A percentile compares a stretch with the other conserved stretches of the same genome.
Conservation (phyloP, 2,888 invertebrate species). For the Aethes cnicana region DNA sequence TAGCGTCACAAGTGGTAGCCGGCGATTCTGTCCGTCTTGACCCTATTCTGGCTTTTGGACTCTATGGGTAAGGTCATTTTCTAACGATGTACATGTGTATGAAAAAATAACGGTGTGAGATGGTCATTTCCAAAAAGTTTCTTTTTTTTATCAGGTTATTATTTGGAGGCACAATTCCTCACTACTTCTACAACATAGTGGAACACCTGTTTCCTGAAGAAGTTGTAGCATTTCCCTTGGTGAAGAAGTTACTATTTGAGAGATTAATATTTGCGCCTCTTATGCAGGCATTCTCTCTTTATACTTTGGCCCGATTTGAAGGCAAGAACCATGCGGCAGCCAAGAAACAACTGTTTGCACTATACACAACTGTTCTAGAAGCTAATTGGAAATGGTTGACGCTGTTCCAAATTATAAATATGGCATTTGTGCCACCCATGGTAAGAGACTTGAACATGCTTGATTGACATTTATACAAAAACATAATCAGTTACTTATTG, state of each 20-base stretch:
- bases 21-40: slow-evolving; percentile 85
- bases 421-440: slow-evolving; percentile 89
- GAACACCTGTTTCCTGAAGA: slow-evolving; percentile 84
- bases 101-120: no score
- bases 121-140: no score
- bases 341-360: slow-evolving; percentile 81
- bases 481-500: no score
- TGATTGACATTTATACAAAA: no score
- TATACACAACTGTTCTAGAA: slow-evolving; percentile 85
- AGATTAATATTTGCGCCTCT: slow-evolving; percentile 87
- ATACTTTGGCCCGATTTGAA: slow-evolving; percentile 88
- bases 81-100: no score
- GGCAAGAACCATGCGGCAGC: slow-evolving; percentile 87
- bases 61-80: slow-evolving; percentile 91
- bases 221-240: slow-evolving; percentile 75
- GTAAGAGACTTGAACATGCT: no score
- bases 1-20: slow-evolving; percentile 87
- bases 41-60: slow-evolving; percentile 87
- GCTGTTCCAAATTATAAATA: slow-evolving; percentile 87
- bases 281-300: slow-evolving; percentile 88
- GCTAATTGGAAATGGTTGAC: slow-evolving; percentile 91
- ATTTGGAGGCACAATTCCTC: slow-evolving; percentile 91
- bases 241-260: slow-evolving; percentile 86
- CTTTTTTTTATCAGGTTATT: slow-evolving; percentile 80
- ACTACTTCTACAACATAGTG: slow-evolving; percentile 87